A percentile compares a stretch with the other conserved stretches of the same genome.
Evolutionary conservation across 2,797 vertebrate species (phyloP).

Genomic region (Platalea minor): DNA sequence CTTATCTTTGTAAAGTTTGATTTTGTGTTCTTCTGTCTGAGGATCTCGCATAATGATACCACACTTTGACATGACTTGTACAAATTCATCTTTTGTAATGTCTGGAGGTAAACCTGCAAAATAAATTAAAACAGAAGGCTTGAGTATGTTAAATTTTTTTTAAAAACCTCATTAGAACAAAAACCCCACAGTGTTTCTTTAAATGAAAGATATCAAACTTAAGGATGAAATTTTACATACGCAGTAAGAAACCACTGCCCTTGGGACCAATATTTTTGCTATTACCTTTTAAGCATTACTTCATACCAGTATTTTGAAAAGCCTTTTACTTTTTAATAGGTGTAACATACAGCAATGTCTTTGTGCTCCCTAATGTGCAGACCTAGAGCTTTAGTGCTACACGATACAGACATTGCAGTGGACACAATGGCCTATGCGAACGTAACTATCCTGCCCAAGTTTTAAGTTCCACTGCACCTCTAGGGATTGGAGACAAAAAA

Average conservation of each 20-base stretch:
- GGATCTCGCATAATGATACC: slow-evolving; percentile 96
- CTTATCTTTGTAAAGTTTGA: slow-evolving; percentile 94
- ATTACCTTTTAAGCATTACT: background rate
- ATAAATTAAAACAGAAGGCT: background rate
- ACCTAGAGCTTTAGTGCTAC: background rate
- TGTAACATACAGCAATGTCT: background rate
- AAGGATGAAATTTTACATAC: background rate
- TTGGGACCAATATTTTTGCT: background rate
- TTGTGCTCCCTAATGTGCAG: background rate
- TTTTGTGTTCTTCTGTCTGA: slow-evolving; percentile 89
- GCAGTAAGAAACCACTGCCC: background rate
- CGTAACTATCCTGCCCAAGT: background rate
- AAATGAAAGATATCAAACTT: background rate
- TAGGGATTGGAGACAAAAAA: background rate
- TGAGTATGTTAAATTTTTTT: background rate
- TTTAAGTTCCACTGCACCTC: background rate
- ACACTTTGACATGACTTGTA: slow-evolving; percentile 91
- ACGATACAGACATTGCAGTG: fast-evolving
- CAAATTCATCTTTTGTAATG: slow-evolving; percentile 90
- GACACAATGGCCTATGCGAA: background rate
- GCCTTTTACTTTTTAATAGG: background rate
- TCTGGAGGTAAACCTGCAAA: slow-evolving; percentile 90
- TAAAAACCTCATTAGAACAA: background rate
- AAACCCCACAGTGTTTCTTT: background rate
- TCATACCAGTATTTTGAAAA: background rate